phyloP scores from a whole-genome alignment of 2,888 invertebrate genomes.

The Tipula helvola region DNA sequence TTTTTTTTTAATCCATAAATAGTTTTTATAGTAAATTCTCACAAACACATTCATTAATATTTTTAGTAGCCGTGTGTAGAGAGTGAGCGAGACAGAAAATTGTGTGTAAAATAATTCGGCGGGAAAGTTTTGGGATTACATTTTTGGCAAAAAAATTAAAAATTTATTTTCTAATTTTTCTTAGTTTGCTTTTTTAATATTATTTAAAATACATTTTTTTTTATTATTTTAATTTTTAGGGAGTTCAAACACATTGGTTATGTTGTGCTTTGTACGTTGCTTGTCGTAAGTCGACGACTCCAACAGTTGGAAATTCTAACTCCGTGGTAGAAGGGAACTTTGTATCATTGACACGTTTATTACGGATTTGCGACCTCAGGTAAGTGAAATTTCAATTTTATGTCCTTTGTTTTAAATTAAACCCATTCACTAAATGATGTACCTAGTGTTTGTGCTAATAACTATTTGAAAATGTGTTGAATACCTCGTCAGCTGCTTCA shows the following conservation, averaged over 20 bases:
- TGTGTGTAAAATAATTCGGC: background rate
- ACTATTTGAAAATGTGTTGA: too few relatives aligned
- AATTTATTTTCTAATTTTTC: background rate
- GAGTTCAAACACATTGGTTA: constrained; percentile 84
- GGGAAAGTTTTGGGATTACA: background rate
- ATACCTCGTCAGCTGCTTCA: too few relatives aligned
- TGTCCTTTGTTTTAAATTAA: background rate
- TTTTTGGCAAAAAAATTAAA: background rate
- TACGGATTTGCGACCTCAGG: constrained; percentile 82
- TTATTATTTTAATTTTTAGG: constrained; percentile 42
- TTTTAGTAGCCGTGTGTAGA: background rate
- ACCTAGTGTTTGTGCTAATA: too few relatives aligned
- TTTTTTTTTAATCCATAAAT: background rate
- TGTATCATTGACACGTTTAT: constrained; percentile 79
- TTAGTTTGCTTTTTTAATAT: background rate
- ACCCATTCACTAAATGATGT: too few relatives aligned
- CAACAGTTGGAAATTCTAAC: constrained; percentile 61
- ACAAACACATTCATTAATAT: background rate
- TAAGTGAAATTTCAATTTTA: constrained; percentile 27
- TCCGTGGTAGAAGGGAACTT: constrained; percentile 75
- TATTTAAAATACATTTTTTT: background rate
- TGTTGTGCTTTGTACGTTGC: constrained; percentile 89
- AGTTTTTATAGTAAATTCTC: background rate
- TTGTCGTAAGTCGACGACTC: constrained; percentile 65
- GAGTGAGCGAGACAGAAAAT: background rate